Evolutionary conservation across 2,888 invertebrate genomes (phyloP).

Genomic region (Pammene aurita): DNA sequence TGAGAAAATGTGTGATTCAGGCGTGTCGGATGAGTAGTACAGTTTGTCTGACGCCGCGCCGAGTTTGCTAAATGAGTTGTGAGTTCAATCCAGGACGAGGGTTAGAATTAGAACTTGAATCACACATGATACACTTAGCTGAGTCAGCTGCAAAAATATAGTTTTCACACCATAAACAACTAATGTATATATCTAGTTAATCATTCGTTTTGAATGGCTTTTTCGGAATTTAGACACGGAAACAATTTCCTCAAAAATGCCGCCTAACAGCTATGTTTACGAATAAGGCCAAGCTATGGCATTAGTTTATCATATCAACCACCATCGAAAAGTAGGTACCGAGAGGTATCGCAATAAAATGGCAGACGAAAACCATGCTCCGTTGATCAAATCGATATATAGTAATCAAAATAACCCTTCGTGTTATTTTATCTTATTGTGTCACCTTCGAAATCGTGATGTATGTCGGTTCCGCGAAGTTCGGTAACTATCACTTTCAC

Average conservation of each 20-base stretch:
- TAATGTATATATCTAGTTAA: no score
- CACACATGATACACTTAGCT: not conserved
- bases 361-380: no score
- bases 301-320: no score
- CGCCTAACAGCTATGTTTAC: no score
- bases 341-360: no score
- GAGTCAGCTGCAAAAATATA: not conserved
- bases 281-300: no score
- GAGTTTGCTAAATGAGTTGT: conserved; percentile 7
- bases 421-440: not conserved
- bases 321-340: no score
- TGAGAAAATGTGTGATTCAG: conserved; percentile 36
- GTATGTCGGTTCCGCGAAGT: not conserved
- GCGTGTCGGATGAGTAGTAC: conserved; percentile 18
- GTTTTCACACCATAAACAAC: no score
- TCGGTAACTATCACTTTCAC: conserved; percentile 11
- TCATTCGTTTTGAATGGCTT: no score
- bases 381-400: no score
- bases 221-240: no score
- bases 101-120: conserved; percentile 17
- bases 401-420: not conserved
- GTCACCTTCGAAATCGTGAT: conserved; percentile 9
- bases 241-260: no score
- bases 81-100: conserved; percentile 2
- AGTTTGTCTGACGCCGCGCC: conserved; percentile 14